phyloP scores from a whole-genome alignment of 2,888 invertebrate species.

The Folsomia candida region DNA sequence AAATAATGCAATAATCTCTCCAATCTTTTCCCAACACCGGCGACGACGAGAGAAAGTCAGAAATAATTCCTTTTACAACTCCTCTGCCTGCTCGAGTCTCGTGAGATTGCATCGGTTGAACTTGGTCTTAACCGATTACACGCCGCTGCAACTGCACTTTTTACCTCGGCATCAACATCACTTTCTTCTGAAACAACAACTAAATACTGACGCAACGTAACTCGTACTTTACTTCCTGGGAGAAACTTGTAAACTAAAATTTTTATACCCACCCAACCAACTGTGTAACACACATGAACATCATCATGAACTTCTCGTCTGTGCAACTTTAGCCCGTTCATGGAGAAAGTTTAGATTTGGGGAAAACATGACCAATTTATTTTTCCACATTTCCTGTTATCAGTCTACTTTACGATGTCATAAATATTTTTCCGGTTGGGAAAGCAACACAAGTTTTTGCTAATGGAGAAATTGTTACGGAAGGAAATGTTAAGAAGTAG shows the following conservation, averaged over 20 bases:
- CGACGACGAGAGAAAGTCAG: not conserved
- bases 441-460: too few relatives aligned
- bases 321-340: not conserved
- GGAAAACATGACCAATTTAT: not conserved
- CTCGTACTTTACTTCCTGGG: not conserved
- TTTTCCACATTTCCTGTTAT: not conserved
- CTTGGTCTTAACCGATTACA: not conserved
- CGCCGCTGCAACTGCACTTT: not conserved
- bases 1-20: not conserved
- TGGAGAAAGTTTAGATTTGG: not conserved
- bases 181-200: not conserved
- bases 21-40: not conserved
- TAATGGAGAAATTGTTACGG: too few relatives aligned
- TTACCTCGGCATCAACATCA: not conserved
- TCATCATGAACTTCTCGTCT: too few relatives aligned
- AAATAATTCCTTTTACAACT: conserved; percentile 3
- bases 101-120: not conserved
- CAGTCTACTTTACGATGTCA: not conserved
- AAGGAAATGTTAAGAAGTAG: too few relatives aligned
- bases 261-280: too few relatives aligned
- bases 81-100: not conserved
- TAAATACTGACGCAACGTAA: not conserved
- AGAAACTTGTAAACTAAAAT: too few relatives aligned
- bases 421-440: not conserved
- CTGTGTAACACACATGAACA: too few relatives aligned